Conservation (phyloP, 1,140 invertebrate species). For the Neodiprion virginianus region DNA sequence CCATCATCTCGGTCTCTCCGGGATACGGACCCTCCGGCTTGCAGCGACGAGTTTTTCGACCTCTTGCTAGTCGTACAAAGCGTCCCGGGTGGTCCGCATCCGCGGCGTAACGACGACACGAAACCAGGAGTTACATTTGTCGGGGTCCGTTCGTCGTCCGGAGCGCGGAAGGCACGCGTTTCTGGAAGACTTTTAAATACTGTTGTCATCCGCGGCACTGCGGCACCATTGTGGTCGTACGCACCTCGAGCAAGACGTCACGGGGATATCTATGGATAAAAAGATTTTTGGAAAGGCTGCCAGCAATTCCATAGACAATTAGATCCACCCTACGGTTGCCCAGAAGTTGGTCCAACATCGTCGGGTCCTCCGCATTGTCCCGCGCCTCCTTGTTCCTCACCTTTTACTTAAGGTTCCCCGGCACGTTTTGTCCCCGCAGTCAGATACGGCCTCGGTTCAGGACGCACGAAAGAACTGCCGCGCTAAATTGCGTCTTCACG, state of each 20-base stretch:
- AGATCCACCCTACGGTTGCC: slow-evolving; percentile 47
- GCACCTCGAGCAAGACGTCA: slow-evolving; percentile 40
- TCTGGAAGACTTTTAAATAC: neutral
- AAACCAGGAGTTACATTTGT: neutral
- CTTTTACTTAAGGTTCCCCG: neutral
- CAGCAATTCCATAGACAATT: slow-evolving; percentile 41
- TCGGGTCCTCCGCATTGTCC: slow-evolving; percentile 30
- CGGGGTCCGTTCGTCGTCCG: slow-evolving; percentile 28
- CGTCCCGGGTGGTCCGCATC: slow-evolving; percentile 5
- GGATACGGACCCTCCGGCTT: too few species aligned
- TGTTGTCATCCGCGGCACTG: neutral
- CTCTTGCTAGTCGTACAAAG: neutral
- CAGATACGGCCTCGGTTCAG: neutral
- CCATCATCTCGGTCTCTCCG: too few species aligned
- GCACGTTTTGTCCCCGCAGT: neutral
- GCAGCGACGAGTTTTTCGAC: too few species aligned
- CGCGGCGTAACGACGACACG: too few species aligned
- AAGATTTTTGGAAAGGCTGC: slow-evolving; percentile 22
- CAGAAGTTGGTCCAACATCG: slow-evolving; percentile 50
- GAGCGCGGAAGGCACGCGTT: slow-evolving; percentile 13
- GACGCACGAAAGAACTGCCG: neutral
- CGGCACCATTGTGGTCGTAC: neutral
- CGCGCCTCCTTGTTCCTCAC: neutral
- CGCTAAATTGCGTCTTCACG: slow-evolving; percentile 29
- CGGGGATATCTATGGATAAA: slow-evolving; percentile 22